Conservation (phyloP, 2,113 vertebrate genomes). For the Anolis sagrei region DNA sequence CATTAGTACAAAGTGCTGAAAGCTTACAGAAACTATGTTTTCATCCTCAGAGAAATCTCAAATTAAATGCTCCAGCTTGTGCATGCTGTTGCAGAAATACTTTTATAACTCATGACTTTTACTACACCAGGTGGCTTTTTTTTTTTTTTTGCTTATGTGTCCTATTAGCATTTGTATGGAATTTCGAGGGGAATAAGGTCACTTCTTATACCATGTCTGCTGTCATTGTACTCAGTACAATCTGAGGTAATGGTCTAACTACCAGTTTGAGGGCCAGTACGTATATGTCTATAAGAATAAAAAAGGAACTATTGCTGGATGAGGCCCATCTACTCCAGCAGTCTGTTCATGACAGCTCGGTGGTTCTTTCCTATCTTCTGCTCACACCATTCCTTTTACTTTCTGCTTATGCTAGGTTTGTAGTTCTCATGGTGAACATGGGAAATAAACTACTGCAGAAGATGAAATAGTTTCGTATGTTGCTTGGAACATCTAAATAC, state of each 20-base stretch:
- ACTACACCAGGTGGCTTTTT: not conserved
- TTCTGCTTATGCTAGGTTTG: not conserved
- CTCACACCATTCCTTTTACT: not conserved
- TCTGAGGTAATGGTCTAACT: not conserved
- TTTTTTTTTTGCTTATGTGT: not conserved
- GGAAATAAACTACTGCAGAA: not conserved
- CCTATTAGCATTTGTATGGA: not conserved
- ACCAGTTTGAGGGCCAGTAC: not conserved
- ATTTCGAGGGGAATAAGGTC: not conserved
- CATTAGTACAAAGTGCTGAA: not conserved
- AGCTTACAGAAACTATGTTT: not conserved
- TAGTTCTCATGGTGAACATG: not conserved
- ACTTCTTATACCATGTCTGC: not conserved
- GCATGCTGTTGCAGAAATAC: not conserved
- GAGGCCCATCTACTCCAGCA: not conserved
- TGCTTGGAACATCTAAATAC: not conserved
- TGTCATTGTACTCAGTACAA: not conserved
- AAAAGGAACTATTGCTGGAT: not conserved
- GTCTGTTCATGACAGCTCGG: not conserved
- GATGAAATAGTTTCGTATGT: not conserved
- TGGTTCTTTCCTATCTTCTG: not conserved
- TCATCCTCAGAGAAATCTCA: not conserved
- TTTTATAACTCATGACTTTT: not conserved
- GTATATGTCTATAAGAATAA: not conserved
- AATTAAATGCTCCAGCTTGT: not conserved